phyloP scores from a whole-genome alignment of 2,797 vertebrate genomes.

The Paramormyrops hopkinsi region DNA sequence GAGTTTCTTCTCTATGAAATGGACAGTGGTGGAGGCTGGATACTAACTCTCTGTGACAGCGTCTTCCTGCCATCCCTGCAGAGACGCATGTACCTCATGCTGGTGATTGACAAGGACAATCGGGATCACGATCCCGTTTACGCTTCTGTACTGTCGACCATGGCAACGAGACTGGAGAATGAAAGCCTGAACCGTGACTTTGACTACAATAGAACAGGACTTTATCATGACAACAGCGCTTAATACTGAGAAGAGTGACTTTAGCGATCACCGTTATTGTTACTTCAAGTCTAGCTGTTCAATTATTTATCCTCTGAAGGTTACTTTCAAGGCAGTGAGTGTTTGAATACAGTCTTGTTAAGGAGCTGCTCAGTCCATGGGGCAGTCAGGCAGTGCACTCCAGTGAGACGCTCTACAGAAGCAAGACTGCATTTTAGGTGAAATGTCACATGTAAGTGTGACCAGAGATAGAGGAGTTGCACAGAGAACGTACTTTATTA shows the following conservation, averaged over 20 bases:
- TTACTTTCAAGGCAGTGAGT: not conserved
- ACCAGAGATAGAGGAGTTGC: not conserved
- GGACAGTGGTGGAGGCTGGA: not conserved
- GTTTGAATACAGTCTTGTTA: not conserved
- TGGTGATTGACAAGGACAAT: constrained; percentile 21
- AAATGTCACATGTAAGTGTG: not conserved
- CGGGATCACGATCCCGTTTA: not conserved
- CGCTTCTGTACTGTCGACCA: not conserved
- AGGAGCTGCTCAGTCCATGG: not conserved
- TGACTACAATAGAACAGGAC: constrained; percentile 11
- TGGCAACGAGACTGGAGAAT: not conserved
- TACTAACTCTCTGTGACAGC: not conserved
- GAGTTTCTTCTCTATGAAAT: not conserved
- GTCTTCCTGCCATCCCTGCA: not conserved
- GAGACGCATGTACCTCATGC: not conserved
- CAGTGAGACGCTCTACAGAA: not conserved
- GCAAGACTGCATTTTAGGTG: not conserved
- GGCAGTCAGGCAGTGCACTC: not conserved
- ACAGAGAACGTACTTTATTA: not conserved
- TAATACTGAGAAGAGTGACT: constrained; percentile 10
- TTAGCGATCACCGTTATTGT: not conserved
- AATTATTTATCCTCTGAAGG: constrained; percentile 17
- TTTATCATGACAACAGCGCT: constrained; percentile 9
- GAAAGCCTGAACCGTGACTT: not conserved
- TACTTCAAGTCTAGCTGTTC: not conserved